Evolutionary conservation across 2,797 vertebrate species (phyloP).

Genomic region (Cyclopterus lumpus): DNA sequence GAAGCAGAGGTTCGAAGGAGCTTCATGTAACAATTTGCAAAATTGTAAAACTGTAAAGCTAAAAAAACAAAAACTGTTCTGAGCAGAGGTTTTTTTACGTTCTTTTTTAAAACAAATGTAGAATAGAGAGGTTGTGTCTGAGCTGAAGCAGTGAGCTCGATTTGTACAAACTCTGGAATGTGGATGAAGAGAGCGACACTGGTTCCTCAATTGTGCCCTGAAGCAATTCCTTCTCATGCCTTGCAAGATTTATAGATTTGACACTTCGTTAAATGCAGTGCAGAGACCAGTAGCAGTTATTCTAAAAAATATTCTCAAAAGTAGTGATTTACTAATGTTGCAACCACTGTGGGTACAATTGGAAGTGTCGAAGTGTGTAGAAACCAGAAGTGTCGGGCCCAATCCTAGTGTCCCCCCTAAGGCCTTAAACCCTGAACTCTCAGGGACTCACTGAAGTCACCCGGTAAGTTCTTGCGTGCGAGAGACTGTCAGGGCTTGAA

Average conservation of each 20-base stretch:
- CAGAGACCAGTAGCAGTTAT: background rate
- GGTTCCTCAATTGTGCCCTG: background rate
- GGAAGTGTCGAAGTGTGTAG: background rate
- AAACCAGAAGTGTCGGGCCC: background rate
- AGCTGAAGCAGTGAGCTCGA: background rate
- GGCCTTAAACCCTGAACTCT: no score
- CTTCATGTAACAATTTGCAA: conserved; percentile 25
- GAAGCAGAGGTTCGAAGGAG: background rate
- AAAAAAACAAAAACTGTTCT: conserved; percentile 4
- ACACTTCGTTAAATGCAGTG: background rate
- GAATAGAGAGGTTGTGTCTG: background rate
- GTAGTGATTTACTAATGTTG: background rate
- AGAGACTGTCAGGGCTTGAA: background rate
- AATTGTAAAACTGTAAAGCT: no score
- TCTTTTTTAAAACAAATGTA: background rate
- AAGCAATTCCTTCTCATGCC: background rate
- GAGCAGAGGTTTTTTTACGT: background rate
- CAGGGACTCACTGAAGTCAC: no score
- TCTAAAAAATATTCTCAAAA: background rate
- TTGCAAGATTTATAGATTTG: background rate
- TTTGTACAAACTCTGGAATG: conserved; percentile 7
- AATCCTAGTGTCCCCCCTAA: background rate
- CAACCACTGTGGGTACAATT: background rate
- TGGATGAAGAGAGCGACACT: background rate
- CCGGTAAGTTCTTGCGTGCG: no score